Conservation (phyloP, 2,113 vertebrate species). For the Microtus richardsoni region DNA sequence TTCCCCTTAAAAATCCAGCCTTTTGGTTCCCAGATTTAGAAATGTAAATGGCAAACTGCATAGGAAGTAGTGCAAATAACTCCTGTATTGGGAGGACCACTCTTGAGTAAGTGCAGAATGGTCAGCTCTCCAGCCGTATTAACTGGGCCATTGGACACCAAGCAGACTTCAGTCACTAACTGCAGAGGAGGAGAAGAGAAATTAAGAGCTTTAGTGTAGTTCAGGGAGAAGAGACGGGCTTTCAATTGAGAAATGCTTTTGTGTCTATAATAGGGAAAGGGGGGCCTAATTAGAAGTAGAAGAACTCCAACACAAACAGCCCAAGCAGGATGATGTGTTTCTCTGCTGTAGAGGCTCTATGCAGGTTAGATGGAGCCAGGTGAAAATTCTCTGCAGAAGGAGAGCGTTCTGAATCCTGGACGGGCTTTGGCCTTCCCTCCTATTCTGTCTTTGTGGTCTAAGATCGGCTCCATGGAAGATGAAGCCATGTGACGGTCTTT, state of each 20-base stretch:
- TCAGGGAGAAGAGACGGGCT: conserved; percentile 34
- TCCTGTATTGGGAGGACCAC: background rate
- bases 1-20: background rate
- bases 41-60: background rate
- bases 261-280: background rate
- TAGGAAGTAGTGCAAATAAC: background rate
- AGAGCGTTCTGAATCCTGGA: background rate
- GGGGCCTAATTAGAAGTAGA: conserved; percentile 25
- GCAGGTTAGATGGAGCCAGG: background rate
- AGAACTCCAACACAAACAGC: too few species aligned
- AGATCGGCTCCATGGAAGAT: background rate
- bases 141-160: conserved; percentile 63
- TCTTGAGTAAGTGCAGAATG: background rate
- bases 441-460: background rate
- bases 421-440: background rate
- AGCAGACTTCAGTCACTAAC: conserved; percentile 39
- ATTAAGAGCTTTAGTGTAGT: conserved; percentile 39
- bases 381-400: background rate
- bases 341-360: background rate
- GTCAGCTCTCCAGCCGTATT: background rate
- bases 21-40: background rate
- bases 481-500: background rate
- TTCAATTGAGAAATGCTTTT: background rate
- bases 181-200: conserved; percentile 53
- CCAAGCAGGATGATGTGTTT: background rate